A percentile compares a stretch with the other conserved stretches of the same genome.
Conservation (phyloP, 1,140 invertebrate species). For the Agrilus planipennis region DNA sequence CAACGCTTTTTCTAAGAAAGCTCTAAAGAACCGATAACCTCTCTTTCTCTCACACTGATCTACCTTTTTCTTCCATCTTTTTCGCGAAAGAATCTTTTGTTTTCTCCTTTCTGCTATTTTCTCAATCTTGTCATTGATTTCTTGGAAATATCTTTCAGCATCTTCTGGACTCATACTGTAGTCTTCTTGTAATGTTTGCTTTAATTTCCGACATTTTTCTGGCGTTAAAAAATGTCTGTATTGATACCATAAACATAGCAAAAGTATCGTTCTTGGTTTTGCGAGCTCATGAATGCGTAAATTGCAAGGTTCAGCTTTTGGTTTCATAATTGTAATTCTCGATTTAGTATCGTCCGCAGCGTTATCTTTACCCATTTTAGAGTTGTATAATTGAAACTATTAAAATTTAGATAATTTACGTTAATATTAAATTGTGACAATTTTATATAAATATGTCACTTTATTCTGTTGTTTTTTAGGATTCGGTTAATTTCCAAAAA, state of each 20-base stretch:
- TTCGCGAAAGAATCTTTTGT: constrained; percentile 15
- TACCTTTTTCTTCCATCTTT: constrained; percentile 8
- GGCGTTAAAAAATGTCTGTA: constrained; percentile 16
- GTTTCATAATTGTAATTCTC: too few relatives aligned
- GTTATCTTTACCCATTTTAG: too few relatives aligned
- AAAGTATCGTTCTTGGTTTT: constrained; percentile 17
- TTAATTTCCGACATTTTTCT: constrained; percentile 18
- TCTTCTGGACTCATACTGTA: constrained; percentile 28
- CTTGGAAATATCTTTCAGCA: constrained; percentile 24
- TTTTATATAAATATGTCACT: too few relatives aligned
- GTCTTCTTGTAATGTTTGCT: constrained; percentile 19
- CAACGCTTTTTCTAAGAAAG: constrained; percentile 15
- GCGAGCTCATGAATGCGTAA: constrained; percentile 21
- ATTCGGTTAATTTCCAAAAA: too few relatives aligned
- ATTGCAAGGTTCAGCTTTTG: constrained; percentile 19
- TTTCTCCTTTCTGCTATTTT: constrained; percentile 11
- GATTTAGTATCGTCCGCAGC: too few relatives aligned
- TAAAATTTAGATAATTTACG: too few relatives aligned
- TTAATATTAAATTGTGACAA: too few relatives aligned
- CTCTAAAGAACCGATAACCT: constrained; percentile 18
- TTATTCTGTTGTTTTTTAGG: too few relatives aligned
- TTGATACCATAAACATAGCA: constrained; percentile 19
- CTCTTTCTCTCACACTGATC: constrained; percentile 10
- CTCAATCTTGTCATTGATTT: constrained; percentile 13
- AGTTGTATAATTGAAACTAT: too few relatives aligned